Evolutionary conservation across 2,113 vertebrate genomes (phyloP).

Genomic region (Brevimyrus niger): DNA sequence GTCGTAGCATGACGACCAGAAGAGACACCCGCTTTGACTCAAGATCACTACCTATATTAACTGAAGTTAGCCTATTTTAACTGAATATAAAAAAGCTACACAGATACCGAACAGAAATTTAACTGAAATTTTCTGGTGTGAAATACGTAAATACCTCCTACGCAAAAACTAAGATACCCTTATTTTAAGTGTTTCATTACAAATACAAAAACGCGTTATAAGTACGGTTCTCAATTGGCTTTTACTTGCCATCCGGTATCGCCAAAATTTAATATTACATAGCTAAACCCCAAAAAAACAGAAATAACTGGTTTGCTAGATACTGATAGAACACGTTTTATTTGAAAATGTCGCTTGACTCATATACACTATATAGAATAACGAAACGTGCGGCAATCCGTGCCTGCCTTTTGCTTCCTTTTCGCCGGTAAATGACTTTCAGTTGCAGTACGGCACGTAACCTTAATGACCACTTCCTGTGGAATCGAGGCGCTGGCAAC

Average conservation of each 20-base stretch:
- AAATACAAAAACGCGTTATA: not conserved
- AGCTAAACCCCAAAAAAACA: not conserved
- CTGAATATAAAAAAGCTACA: not conserved
- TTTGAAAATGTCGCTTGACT: not conserved
- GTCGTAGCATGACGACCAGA: conserved; percentile 13
- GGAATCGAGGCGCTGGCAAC: not conserved
- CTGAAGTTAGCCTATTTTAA: not conserved
- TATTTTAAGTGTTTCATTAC: not conserved
- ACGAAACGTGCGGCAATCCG: not conserved
- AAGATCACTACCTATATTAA: not conserved
- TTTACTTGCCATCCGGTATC: not conserved
- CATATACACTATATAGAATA: not conserved
- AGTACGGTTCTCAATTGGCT: not conserved
- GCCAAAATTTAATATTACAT: not conserved
- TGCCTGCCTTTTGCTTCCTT: not conserved
- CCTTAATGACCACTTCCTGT: conserved; percentile 8
- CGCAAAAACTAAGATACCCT: not conserved
- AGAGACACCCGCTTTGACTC: not conserved
- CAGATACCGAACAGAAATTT: not conserved
- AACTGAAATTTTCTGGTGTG: not conserved
- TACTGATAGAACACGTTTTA: not conserved
- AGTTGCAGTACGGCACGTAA: not conserved
- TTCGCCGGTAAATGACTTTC: conserved; percentile 1
- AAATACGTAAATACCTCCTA: not conserved
- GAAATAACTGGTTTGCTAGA: not conserved